Conservation (phyloP, 2,888 invertebrate genomes). For the Himalopsyche anomala region DNA sequence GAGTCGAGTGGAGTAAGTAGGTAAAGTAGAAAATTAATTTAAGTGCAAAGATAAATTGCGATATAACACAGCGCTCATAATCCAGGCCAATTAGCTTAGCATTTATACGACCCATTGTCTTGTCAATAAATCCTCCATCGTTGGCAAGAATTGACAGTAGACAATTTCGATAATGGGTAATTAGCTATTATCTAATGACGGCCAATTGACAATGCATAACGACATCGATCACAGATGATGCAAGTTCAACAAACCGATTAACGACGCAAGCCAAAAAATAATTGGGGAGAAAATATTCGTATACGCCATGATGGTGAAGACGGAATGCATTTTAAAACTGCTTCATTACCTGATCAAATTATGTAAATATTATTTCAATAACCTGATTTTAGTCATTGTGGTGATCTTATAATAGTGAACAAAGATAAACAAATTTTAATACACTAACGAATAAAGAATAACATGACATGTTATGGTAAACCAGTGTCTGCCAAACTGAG, state of each 20-base stretch:
- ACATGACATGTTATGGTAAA: too few species aligned
- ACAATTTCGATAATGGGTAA: not conserved
- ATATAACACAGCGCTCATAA: not conserved
- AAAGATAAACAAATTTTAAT: too few species aligned
- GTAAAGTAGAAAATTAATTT: too few species aligned
- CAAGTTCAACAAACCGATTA: not conserved
- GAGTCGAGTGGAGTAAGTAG: too few species aligned
- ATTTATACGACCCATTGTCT: constrained; percentile 10
- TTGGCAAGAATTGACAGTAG: not conserved
- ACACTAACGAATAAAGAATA: too few species aligned
- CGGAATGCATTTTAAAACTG: not conserved
- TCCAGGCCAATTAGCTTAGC: not conserved
- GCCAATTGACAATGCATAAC: constrained; percentile 1
- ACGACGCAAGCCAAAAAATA: not conserved
- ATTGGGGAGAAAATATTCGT: not conserved
- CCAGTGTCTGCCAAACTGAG: too few species aligned
- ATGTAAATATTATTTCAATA: not conserved
- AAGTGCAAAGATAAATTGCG: too few species aligned
- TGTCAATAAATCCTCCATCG: not conserved
- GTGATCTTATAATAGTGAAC: too few species aligned
- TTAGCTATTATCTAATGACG: constrained; percentile 8
- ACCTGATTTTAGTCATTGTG: too few species aligned
- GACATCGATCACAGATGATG: constrained; percentile 3
- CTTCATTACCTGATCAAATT: not conserved
- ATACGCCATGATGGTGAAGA: not conserved